Evolutionary conservation across 2,797 vertebrate species (phyloP).

Genomic region (Onychomys leucogaster): DNA sequence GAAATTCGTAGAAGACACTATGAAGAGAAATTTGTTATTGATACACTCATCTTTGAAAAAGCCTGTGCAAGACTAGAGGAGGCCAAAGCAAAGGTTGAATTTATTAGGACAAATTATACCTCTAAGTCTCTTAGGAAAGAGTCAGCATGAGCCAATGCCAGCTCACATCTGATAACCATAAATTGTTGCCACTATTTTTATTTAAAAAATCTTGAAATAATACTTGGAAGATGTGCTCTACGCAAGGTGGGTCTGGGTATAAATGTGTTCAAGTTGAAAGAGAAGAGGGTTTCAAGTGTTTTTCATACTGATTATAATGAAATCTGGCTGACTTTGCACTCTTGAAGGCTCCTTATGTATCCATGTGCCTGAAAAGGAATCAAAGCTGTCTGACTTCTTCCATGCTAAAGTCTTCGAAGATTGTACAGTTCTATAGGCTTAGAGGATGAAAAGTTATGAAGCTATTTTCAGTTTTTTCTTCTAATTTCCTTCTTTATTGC

Average conservation of each 20-base stretch:
- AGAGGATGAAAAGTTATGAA: background rate
- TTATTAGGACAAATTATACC: conserved; percentile 58
- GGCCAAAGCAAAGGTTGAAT: conserved; percentile 70
- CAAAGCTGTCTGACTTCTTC: background rate
- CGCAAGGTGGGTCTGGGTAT: background rate
- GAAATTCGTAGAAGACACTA: conserved; percentile 72
- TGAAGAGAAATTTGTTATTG: conserved; percentile 76
- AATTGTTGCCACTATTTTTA: conserved; percentile 26
- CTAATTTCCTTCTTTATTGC: conserved; percentile 25
- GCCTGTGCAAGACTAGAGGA: conserved; percentile 76
- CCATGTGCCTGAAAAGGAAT: background rate
- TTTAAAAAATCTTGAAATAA: conserved; percentile 14
- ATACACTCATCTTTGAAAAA: conserved; percentile 76
- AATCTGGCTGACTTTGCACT: background rate
- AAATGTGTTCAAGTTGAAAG: background rate
- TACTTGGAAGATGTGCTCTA: background rate
- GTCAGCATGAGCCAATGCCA: background rate
- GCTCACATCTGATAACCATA: background rate
- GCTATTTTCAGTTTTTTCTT: conserved; percentile 49
- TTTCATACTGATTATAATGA: background rate
- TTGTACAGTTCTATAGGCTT: background rate
- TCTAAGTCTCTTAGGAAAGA: background rate
- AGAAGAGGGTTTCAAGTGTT: conserved; percentile 6
- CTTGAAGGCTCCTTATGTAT: background rate
- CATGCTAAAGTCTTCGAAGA: background rate